A percentile compares a stretch with the other conserved stretches of the same genome.
Evolutionary conservation across 2,113 vertebrate species (phyloP).

Genomic region (Hiodon alosoides): DNA sequence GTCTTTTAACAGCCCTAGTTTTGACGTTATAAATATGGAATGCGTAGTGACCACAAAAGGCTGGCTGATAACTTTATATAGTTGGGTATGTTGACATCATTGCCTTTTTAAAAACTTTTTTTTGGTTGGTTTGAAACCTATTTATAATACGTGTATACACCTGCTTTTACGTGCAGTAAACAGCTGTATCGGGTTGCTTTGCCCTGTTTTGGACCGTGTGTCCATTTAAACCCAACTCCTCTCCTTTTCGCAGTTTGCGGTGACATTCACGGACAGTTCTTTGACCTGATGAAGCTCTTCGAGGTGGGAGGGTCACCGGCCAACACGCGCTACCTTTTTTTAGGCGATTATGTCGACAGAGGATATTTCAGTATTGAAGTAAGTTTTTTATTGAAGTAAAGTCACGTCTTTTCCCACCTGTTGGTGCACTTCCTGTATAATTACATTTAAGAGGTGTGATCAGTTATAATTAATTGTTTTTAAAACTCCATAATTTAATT

Average conservation of each 20-base stretch:
- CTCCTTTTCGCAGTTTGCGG: slow-evolving; percentile 79
- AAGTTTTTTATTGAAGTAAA: slow-evolving; percentile 41
- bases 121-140: no score
- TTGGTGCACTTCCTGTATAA: not conserved
- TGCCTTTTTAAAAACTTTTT: no score
- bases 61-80: no score
- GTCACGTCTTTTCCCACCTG: not conserved
- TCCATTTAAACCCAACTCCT: not conserved
- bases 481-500: no score
- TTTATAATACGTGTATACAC: no score
- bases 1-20: no score
- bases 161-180: no score
- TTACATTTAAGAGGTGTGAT: not conserved
- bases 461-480: not conserved
- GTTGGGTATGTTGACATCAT: no score
- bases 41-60: no score
- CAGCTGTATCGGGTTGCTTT: no score
- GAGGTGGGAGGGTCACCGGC: slow-evolving; percentile 97
- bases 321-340: slow-evolving; percentile 95
- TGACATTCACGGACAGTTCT: slow-evolving; percentile 98
- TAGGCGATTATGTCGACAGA: slow-evolving; percentile 98
- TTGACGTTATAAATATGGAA: no score
- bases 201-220: not conserved
- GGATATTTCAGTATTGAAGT: slow-evolving; percentile 99
- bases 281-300: slow-evolving; percentile 98